Base-by-base conservation (phyloP, 1,140 invertebrate species). In the Drosophila neocordata region DNA sequence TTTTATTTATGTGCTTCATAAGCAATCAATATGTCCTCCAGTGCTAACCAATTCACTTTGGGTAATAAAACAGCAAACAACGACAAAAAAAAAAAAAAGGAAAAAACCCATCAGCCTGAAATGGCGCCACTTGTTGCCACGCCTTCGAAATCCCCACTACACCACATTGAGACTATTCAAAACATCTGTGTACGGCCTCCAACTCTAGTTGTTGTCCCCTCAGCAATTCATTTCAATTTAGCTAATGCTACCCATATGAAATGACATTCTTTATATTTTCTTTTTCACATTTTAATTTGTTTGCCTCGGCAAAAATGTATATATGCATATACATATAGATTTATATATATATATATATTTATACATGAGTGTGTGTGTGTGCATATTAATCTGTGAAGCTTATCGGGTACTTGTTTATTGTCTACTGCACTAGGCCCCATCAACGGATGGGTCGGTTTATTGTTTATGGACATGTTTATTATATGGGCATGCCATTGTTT, bases 401-500 rank as follows among this genome's bases (percentile, higher is more conserved):
- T 81, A 81, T 85, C 72, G 65, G 60, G n/a, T 48, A 48, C 41
- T 75, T 65, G 69, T 68, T 82, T 79, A 77, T 82, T 71, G 57
- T 79, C 69, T 52, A 65, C 44, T 61, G 22, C 27, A 57, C 22
- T 69, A 48, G n/a, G 71, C 37, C 72, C 65, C 58, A 56, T 48
- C 44, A 48, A 34, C 53, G 13, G 71, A 37, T 68, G 67, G 24
- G 64, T 31, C 65, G 67, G 53, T 81, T 85, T 81, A 82, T 77
- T 73, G 58, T 58, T 65, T 65, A 77, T 69, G 63, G 70, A 59
- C 66, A 57, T 64, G 65, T 82, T 80, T 82, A 87, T 87, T 81
- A 56, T 67, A 57, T 41, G 20, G 52, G 15, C 74, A 70, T 66
- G 41, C 68, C 60, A 22, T 55, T 22, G 22, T 38, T 41, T 67